Base-by-base conservation (phyloP, 35 echinoderm and acorn worm genomes). In the Apostichopus parvimensis region DNA sequence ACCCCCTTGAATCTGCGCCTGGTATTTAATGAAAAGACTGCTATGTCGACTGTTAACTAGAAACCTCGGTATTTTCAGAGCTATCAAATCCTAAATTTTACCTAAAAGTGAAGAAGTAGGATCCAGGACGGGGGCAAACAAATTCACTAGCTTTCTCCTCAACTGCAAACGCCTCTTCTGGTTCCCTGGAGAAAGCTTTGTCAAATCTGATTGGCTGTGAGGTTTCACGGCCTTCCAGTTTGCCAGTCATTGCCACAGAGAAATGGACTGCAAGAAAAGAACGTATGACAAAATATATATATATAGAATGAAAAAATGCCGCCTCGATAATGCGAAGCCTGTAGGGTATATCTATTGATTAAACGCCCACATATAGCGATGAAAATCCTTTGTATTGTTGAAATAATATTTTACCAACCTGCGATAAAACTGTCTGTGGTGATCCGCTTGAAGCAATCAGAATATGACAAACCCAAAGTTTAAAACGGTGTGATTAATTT, bases 61-160 rank as follows among this genome's bases (percentile, higher is more conserved):
- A 60, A 60, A 60, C 0, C 11, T 0, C 1, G 58, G 11, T 60
- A 7, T 60, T 60, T 60, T 60, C 58, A 59, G 57, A 60, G 58
- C 4, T 61, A 61, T 61, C 58, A 61, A 61, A 61, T 12, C 58
- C 58, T 61, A 75, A 75, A 18, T 22, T 8, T 79, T 79, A 91
- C 89, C 89, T 78, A 66, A 91, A 91, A 59, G 71, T 91, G 55
- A 91, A 91, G 73, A 57, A 91, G 73, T 91, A 91, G 3, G 89
- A 77, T 79, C 89, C 89, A 21, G 89, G 72, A 23, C 77, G 71
- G 52, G 89, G 89, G 61, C 89, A 91, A 9, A 91, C 73, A 22
- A 91, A 91, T 59, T 91, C 89, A 91, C 89, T 91, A 52, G 89
- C 52, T 79, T 91, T 91, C 18, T 91, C 89, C 14, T 91, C 77